Base-by-base conservation (phyloP, 1,140 invertebrate genomes). In the Achroia grisella region DNA sequence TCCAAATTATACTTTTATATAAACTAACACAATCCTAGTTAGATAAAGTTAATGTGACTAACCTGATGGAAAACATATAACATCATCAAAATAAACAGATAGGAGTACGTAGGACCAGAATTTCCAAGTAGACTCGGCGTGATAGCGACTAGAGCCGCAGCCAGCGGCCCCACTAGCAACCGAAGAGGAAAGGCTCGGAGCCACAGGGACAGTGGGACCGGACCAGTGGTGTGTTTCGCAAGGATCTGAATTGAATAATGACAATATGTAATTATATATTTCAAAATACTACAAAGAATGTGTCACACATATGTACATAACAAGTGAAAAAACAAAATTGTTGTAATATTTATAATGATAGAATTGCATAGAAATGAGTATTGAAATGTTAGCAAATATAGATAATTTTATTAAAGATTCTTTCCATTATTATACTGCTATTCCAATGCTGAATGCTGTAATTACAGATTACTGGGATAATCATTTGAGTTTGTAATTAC, bases 61-160 rank as follows among this genome's bases (percentile, higher is more conserved):
- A 97, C 95, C 90, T 99, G 97, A 88, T 99, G 97, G 48, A 97
- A 87, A 12, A 92, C 90, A 84, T 97, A 99, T 48, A 92, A 88
- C 4, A 89, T 44, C 49, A 99, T 76, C 17, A 99, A 86, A 17
- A 95, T 57, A 11, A 90, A 81, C 58, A 98, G 97, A 75, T 96
- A 99, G 49, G 91, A 92, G 17, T 89, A 79, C 0, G 81, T 63
- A 1, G 83, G 82, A 8, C 76, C 75, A 5, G 71, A 64, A 8
- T 83, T 78, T 4, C 90, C 75, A 15, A 90, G 70, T n/a, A 97
- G 87, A 3, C 87, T 86, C 0, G 95, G 94, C 9, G 98, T 98
- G 32, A 94, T 81, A 80, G 92, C 97, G 0, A 99, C 94, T 9
- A 99, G 81, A 11, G 88, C 71, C 0, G 95, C 94, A 45, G 94